Evolutionary conservation across 1,140 invertebrate genomes (phyloP).

Genomic region (Rhagoletis pomonella): DNA sequence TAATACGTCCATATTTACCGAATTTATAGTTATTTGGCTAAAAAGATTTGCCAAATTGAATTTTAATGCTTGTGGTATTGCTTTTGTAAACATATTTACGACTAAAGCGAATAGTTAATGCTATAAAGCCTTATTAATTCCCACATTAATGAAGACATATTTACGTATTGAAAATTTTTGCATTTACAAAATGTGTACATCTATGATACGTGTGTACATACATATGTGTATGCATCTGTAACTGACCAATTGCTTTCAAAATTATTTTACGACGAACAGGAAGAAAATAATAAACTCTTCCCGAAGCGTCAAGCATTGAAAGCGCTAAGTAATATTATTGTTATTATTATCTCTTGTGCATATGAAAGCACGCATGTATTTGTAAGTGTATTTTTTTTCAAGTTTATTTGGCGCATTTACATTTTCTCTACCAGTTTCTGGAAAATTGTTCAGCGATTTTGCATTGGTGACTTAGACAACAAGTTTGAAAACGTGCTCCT

Average conservation of each 20-base stretch:
- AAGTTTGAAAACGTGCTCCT: neutral
- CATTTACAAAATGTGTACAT: too few relatives aligned
- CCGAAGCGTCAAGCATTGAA: neutral
- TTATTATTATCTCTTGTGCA: neutral
- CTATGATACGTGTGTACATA: neutral
- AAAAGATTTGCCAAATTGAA: neutral
- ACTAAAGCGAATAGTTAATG: neutral
- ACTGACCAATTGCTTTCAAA: constrained; percentile 18
- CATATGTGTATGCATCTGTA: neutral
- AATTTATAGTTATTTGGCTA: too few relatives aligned
- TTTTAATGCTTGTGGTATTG: neutral
- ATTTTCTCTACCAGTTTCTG: neutral
- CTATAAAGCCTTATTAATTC: too few relatives aligned
- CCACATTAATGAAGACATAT: too few relatives aligned
- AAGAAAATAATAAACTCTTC: constrained; percentile 40
- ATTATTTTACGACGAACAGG: constrained; percentile 10
- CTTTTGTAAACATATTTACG: neutral
- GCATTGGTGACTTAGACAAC: neutral
- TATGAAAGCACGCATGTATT: neutral
- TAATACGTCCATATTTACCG: too few relatives aligned
- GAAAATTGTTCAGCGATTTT: neutral
- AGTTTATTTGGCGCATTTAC: neutral
- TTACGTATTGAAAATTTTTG: too few relatives aligned
- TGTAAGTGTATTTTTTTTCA: neutral
- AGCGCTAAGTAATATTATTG: constrained; percentile 8